Conservation (phyloP, 2,797 vertebrate genomes). For the Ciconia nigra region DNA sequence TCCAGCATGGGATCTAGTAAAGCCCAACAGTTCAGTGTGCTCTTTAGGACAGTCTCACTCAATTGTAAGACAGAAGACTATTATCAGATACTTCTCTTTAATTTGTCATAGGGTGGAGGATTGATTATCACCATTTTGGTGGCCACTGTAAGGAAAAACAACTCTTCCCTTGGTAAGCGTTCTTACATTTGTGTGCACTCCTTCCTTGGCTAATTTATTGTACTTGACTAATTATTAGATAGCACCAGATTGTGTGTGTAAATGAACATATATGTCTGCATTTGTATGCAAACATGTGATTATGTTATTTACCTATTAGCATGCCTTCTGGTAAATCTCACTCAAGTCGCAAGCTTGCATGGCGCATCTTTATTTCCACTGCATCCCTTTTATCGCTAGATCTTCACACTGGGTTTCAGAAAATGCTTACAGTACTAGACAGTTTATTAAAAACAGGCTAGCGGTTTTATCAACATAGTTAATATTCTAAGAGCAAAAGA, state of each 20-base stretch:
- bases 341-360: background rate
- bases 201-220: background rate
- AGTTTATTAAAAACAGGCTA: constrained; percentile 46
- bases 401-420: constrained; percentile 16
- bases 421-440: constrained; percentile 11
- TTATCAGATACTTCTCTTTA: background rate
- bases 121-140: background rate
- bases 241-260: background rate
- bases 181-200: background rate
- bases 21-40: background rate
- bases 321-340: constrained; percentile 20
- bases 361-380: background rate
- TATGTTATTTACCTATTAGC: background rate
- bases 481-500: constrained; percentile 45
- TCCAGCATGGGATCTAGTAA: background rate
- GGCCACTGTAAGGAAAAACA: background rate
- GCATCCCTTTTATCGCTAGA: background rate
- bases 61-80: background rate
- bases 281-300: background rate
- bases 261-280: background rate
- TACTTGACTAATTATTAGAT: background rate
- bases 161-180: background rate
- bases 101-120: background rate
- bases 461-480: constrained; percentile 3
- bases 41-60: background rate